phyloP scores from a whole-genome alignment of 2,113 vertebrate genomes.

The Poeciliopsis turrubarensis region DNA sequence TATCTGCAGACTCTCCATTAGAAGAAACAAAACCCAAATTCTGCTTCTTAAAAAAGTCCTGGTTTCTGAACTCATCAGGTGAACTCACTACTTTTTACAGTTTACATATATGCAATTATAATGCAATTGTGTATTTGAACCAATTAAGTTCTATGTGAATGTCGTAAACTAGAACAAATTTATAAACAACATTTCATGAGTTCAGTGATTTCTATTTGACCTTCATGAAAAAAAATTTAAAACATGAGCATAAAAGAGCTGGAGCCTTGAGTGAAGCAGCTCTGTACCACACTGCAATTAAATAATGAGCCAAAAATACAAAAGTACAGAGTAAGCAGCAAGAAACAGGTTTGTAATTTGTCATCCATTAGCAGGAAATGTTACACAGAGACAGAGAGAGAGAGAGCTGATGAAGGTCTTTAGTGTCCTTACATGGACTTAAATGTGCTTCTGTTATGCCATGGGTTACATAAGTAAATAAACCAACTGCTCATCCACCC shows the following conservation, averaged over 20 bases:
- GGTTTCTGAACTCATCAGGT: conserved; percentile 13
- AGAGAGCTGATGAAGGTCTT: conserved; percentile 22
- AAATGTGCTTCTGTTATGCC: conserved; percentile 42
- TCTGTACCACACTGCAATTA: conserved; percentile 38
- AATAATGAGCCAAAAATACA: conserved; percentile 41
- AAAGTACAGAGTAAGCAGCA: conserved; percentile 37
- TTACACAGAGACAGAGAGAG: background rate
- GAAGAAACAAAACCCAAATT: conserved; percentile 38
- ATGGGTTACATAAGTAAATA: conserved; percentile 59
- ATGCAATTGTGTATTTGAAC: background rate
- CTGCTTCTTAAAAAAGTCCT: conserved; percentile 6
- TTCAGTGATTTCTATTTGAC: background rate
- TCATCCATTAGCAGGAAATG: conserved; percentile 20
- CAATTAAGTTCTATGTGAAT: background rate
- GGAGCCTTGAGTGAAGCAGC: conserved; percentile 16
- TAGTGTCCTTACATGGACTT: conserved; percentile 14
- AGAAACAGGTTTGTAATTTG: conserved; percentile 19
- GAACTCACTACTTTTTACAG: background rate
- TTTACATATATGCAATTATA: background rate
- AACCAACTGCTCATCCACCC: conserved; percentile 49
- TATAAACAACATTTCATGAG: background rate
- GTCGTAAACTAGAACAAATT: background rate
- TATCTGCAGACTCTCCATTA: conserved; percentile 20
- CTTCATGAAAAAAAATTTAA: background rate
- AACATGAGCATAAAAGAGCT: conserved; percentile 29